Conservation (phyloP, 2,888 invertebrate genomes). For the Chrysotoxum bicinctum region DNA sequence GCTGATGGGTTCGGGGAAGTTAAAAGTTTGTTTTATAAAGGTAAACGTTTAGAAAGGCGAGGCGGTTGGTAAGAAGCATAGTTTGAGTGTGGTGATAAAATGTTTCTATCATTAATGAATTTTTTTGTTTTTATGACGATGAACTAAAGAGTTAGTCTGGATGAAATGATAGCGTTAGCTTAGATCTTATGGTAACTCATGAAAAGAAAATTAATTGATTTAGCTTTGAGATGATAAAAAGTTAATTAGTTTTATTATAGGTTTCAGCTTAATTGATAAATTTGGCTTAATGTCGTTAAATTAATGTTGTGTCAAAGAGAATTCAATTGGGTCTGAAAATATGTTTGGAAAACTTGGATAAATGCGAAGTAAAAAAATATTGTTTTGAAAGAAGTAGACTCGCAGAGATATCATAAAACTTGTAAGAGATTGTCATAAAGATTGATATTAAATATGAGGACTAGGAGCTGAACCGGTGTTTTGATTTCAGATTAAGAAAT, state of each 20-base stretch:
- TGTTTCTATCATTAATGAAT: neutral
- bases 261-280: slow-evolving; percentile 13
- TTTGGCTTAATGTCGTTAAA: slow-evolving; percentile 6
- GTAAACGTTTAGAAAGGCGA: neutral
- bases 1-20: too few relatives aligned
- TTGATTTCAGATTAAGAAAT: too few relatives aligned
- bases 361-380: neutral
- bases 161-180: neutral
- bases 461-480: too few relatives aligned
- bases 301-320: slow-evolving; percentile 13
- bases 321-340: neutral
- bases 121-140: neutral
- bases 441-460: too few relatives aligned
- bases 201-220: slow-evolving; percentile 26
- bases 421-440: too few relatives aligned
- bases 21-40: slow-evolving; percentile 17
- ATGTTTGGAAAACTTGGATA: neutral
- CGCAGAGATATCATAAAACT: too few relatives aligned
- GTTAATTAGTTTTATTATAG: slow-evolving; percentile 6
- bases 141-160: slow-evolving; percentile 3
- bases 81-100: slow-evolving; percentile 10
- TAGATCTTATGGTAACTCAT: neutral
- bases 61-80: neutral
- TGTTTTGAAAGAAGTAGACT: neutral
- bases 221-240: neutral